These are phyloP conservation scores for Portevinia maculata DNA, from an alignment of 2,888 invertebrate species.

Conservation along the genomic window DNA sequence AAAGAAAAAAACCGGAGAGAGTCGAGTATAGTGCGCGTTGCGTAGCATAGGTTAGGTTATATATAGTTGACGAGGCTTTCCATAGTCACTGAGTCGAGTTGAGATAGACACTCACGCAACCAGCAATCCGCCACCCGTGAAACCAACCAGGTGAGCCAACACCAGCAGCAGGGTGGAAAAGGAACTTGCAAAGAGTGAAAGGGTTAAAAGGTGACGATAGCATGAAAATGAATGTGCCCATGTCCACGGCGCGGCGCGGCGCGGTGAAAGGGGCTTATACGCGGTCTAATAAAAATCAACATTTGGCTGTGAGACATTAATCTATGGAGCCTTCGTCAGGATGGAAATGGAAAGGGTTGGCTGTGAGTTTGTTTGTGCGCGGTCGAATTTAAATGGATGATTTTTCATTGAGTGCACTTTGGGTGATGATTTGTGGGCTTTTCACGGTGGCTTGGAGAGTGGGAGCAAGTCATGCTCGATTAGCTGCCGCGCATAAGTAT, in stretches of 20 bases:
- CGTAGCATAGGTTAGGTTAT: no score
- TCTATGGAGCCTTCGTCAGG: conserved; percentile 30
- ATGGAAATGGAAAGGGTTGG: conserved; percentile 44
- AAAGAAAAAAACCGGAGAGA: not conserved
- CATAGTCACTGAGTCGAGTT: conserved; percentile 39
- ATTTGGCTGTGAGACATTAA: conserved; percentile 58
- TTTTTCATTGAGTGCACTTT: conserved; percentile 73
- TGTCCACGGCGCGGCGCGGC: not conserved
- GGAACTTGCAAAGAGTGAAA: conserved; percentile 46
- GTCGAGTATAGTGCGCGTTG: not conserved
- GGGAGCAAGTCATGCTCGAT: conserved; percentile 68
- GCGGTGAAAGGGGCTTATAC: not conserved
- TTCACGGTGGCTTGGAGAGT: conserved; percentile 34
- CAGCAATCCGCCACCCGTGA: conserved; percentile 44
- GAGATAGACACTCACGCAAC: conserved; percentile 63
- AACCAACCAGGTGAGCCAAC: conserved; percentile 48
- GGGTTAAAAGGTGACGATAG: conserved; percentile 73
- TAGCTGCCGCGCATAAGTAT: conserved; percentile 39
- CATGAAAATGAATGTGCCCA: conserved; percentile 49
- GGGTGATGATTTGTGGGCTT: conserved; percentile 71
- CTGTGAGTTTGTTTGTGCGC: conserved; percentile 3
- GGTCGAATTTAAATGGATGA: conserved; percentile 67
- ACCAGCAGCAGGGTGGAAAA: not conserved
- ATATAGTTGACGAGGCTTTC: conserved; percentile 2
- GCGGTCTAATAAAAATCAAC: conserved; percentile 72